Conservation (phyloP, 2,888 invertebrate species). For the Agrochola circellaris region DNA sequence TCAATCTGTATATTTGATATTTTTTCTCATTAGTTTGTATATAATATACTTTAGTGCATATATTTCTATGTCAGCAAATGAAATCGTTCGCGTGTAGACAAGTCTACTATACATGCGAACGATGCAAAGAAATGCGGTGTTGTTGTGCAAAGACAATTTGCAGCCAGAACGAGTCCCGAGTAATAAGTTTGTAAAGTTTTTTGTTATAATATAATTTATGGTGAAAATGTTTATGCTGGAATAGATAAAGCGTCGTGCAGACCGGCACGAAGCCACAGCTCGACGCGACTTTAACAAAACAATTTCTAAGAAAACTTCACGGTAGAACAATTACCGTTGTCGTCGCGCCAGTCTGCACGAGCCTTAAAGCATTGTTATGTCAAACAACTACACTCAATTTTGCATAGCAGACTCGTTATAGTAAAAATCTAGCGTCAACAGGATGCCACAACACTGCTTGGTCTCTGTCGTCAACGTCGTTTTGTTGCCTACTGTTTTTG, state of each 20-base stretch:
- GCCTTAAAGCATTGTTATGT: neutral
- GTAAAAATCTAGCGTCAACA: neutral
- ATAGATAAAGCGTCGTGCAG: no score
- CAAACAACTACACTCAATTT: neutral
- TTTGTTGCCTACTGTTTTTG: constrained; percentile 20
- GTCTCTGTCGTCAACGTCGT: neutral
- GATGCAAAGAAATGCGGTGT: constrained; percentile 16
- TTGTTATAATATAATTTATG: neutral
- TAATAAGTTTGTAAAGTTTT: neutral
- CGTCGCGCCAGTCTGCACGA: no score
- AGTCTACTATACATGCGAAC: neutral
- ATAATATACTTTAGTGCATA: constrained; percentile 27
- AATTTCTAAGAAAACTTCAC: no score
- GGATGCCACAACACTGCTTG: constrained; percentile 8
- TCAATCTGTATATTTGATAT: constrained; percentile 29
- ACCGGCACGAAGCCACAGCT: no score
- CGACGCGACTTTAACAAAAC: no score
- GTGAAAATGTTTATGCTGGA: neutral
- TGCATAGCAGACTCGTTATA: neutral
- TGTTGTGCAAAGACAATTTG: constrained; percentile 1
- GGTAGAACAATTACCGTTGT: no score
- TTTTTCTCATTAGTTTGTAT: constrained; percentile 21
- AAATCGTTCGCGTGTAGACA: neutral
- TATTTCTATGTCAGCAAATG: constrained; percentile 20
- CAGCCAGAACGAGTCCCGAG: neutral